Evolutionary conservation across 2,797 vertebrate species (phyloP).

Genomic region (Heliangelus exortis): DNA sequence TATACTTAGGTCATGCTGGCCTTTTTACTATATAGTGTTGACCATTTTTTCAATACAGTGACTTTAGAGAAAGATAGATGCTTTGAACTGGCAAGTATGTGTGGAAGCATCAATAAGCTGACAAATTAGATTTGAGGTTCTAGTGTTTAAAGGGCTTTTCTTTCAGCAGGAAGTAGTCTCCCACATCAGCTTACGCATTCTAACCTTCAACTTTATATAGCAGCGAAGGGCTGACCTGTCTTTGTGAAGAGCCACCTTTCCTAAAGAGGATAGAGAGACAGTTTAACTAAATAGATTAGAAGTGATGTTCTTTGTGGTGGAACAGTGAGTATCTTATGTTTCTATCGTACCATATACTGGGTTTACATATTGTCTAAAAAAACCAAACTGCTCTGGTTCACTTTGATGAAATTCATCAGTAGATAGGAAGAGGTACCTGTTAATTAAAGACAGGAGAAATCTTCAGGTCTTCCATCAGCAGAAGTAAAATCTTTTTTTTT

Average conservation of each 20-base stretch:
- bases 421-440: background rate
- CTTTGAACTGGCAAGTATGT: background rate
- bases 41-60: background rate
- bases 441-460: background rate
- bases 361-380: background rate
- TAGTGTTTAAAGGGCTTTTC: constrained; percentile 60
- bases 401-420: rapidly evolving
- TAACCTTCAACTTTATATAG: constrained; percentile 69
- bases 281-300: constrained; percentile 26
- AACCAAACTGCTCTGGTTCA: background rate
- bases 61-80: background rate
- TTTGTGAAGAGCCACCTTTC: constrained; percentile 4
- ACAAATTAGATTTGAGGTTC: constrained; percentile 47
- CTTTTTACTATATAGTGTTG: background rate
- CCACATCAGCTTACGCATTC: constrained; percentile 42
- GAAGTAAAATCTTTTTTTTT: background rate
- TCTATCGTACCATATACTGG: background rate
- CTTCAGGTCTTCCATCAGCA: background rate
- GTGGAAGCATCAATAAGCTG: constrained; percentile 4
- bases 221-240: constrained; percentile 6
- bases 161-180: constrained; percentile 60
- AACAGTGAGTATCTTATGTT: background rate
- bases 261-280: constrained; percentile 19
- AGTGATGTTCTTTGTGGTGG: background rate
- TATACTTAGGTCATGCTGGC: background rate